phyloP scores from a whole-genome alignment of 2,888 invertebrate species.

The Polyommatus icarus region DNA sequence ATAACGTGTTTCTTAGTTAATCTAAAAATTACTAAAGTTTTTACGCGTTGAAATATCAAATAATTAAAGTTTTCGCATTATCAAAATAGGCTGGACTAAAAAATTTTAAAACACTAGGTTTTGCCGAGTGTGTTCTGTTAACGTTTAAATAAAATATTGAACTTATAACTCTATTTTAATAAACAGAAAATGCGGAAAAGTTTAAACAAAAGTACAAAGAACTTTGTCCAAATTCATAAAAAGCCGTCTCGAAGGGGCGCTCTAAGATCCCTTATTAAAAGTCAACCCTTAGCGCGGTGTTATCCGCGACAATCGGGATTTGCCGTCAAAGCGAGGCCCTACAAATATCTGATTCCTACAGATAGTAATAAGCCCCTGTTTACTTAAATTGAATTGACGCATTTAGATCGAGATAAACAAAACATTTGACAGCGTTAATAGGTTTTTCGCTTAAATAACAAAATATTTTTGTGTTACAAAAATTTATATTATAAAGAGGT shows the following conservation, averaged over 20 bases:
- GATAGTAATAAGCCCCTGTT: conserved; percentile 27
- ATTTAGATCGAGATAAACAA: conserved; percentile 23
- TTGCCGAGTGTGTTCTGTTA: too few relatives aligned
- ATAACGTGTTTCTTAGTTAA: too few relatives aligned
- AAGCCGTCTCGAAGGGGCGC: conserved; percentile 15
- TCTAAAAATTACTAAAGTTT: too few relatives aligned
- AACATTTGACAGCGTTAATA: neutral
- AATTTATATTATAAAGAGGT: neutral
- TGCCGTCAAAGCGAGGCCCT: conserved; percentile 43
- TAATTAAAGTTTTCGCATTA: too few relatives aligned
- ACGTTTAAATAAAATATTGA: neutral
- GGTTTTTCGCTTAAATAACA: neutral
- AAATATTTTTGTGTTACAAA: neutral
- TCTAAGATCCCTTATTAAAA: conserved; percentile 56
- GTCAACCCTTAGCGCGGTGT: conserved; percentile 50
- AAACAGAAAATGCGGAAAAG: neutral
- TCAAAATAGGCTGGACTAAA: too few relatives aligned
- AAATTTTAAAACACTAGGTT: too few relatives aligned
- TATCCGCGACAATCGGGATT: conserved; percentile 58
- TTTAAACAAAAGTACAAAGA: conserved; percentile 1
- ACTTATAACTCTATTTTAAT: neutral
- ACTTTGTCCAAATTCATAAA: conserved; percentile 22
- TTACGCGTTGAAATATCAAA: too few relatives aligned
- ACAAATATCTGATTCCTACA: conserved; percentile 29
- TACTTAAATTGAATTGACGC: conserved; percentile 32